Conservation (phyloP, 2,797 vertebrate species). For the Numenius phaeopus region DNA sequence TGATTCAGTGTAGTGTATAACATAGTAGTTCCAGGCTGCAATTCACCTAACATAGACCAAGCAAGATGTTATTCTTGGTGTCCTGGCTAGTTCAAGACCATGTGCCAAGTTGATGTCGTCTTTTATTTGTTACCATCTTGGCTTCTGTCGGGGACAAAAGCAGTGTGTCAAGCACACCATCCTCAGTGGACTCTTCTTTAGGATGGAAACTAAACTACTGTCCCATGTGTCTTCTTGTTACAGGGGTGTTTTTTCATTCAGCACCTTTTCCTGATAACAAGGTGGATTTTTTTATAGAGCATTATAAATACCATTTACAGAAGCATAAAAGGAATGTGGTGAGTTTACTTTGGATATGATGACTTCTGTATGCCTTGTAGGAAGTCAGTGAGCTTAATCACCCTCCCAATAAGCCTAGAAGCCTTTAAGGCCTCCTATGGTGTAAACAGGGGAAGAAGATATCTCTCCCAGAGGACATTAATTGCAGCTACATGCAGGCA, state of each 20-base stretch:
- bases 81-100: not conserved
- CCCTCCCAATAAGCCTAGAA: not conserved
- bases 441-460: not conserved
- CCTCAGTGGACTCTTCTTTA: not conserved
- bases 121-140: not conserved
- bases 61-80: not conserved
- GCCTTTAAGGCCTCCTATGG: not conserved
- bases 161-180: not conserved
- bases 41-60: not conserved
- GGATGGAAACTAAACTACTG: not conserved
- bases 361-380: not conserved
- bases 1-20: not conserved
- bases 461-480: not conserved
- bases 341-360: not conserved
- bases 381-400: not conserved
- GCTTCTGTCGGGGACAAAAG: not conserved
- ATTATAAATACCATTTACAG: not conserved
- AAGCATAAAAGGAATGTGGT: not conserved
- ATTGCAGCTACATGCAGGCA: not conserved
- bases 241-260: not conserved
- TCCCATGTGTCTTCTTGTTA: not conserved
- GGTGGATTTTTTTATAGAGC: fast-evolving
- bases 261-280: not conserved
- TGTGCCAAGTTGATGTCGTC: not conserved
- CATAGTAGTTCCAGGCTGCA: not conserved